Percentiles rank a stretch among this genome's conserved stretches.
Conservation (phyloP, 2,888 invertebrate genomes). For the Cinara cedri region DNA sequence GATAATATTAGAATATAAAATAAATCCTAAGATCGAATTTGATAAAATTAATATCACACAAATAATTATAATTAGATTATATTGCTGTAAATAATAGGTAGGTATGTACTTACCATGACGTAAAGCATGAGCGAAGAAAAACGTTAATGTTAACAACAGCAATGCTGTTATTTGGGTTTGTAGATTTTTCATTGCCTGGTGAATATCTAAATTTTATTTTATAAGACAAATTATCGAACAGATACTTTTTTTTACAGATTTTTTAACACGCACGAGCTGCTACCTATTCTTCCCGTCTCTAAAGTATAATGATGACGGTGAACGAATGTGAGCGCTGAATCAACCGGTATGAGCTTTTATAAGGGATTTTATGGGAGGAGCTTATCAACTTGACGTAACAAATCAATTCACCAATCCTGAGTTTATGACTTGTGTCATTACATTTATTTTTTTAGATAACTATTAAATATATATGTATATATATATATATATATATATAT, state of each 20-base stretch:
- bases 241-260: background rate
- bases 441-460: background rate
- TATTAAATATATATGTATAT: background rate
- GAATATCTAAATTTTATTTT: background rate
- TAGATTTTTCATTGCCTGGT: conserved; percentile 30
- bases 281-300: background rate
- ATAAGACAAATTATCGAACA: background rate
- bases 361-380: conserved; percentile 40
- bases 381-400: conserved; percentile 37
- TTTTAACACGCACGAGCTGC: background rate
- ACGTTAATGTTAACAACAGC: conserved; percentile 36
- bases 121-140: conserved; percentile 32
- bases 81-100: too few species aligned
- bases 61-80: too few species aligned
- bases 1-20: too few species aligned
- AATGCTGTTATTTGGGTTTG: conserved; percentile 38
- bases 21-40: too few species aligned
- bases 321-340: conserved; percentile 32
- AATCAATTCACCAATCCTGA: conserved; percentile 44
- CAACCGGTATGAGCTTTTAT: conserved; percentile 43
- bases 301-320: background rate
- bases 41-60: too few species aligned
- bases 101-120: conserved; percentile 33
- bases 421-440: background rate
- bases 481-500: background rate